These are phyloP conservation scores for Apis laboriosa DNA, from an alignment of 1,140 invertebrate genomes.

Conservation along the genomic window DNA sequence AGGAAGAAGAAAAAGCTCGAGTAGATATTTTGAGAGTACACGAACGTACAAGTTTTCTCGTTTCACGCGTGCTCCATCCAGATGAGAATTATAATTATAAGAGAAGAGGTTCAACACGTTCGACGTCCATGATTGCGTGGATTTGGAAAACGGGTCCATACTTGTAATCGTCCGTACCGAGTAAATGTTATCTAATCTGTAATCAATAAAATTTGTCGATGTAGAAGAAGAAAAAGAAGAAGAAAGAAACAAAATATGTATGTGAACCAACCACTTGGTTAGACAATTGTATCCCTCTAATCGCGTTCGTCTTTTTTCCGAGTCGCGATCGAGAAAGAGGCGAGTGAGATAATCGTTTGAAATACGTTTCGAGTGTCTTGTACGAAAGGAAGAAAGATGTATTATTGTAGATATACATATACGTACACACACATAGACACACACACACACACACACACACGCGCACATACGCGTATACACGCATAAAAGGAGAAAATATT, in stretches of 20 bases:
- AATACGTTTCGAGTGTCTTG: not conserved
- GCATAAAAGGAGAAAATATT: not conserved
- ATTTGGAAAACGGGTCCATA: conserved; percentile 73
- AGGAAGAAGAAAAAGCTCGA: not conserved
- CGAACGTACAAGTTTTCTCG: not conserved
- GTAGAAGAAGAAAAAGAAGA: not conserved
- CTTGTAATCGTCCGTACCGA: conserved; percentile 41
- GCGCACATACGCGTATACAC: too few species aligned
- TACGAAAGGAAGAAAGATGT: too few species aligned
- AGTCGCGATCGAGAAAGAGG: too few species aligned
- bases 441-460: too few species aligned
- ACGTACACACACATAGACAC: too few species aligned
- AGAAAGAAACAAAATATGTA: not conserved
- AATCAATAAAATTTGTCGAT: conserved; percentile 27
- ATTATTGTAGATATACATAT: too few species aligned
- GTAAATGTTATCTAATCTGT: conserved; percentile 47
- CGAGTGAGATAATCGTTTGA: not conserved
- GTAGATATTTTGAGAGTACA: not conserved
- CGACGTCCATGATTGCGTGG: conserved; percentile 46
- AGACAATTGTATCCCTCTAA: conserved; percentile 13
- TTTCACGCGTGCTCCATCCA: not conserved
- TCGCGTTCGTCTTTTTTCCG: not conserved
- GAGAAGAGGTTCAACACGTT: not conserved
- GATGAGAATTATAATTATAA: not conserved
- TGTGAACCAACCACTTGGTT: conserved; percentile 28